Base-by-base conservation (phyloP, 2,888 invertebrate species). In the Drosophila siamana region DNA sequence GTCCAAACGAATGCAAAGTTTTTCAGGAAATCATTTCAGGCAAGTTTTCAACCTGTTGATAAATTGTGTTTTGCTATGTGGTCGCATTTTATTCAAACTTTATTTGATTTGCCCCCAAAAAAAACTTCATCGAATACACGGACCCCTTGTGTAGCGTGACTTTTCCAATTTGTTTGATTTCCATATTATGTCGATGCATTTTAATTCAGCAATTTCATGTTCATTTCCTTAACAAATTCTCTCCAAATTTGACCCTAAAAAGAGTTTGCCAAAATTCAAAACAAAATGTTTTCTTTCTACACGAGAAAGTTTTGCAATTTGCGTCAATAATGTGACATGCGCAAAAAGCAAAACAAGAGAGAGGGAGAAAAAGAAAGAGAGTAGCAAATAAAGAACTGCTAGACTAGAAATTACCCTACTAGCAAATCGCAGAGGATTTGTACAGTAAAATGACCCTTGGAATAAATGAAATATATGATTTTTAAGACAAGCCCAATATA, bases 241-340 rank as follows among this genome's bases (percentile, higher is more conserved):
- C 11, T 9, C 2, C n/a, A 9, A 51, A 19, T 2, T 54, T 41
- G 13, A 41, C 19, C 28, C 13, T 8, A 54, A 54, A 46, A 52
- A 28, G 5, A 0, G 8, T 16, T 28, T 19, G 6, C 41, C n/a
- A 54, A 44, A 24, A 33, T 13, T 24, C 22, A 22, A 44, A 50
- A 41, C 50, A 50, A 15, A 44, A 44, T 15, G 30, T 30, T 41
- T 57, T 44, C 40, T 13, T 28, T 57, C 47, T 48, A 9, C 40
- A 48, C 28, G 48, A 40, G 48, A 59, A 59, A 59, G 57, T 41
- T 59, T 48, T 48, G 48, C 40, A 48, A 50, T 15, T 30, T 30
- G 57, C 15, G 47, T 26, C 26, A 56, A 28, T 56, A 47, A 38
- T 26, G 11, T 59, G 48, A 59, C 48, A 59, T 50, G 48, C 38